phyloP scores from a whole-genome alignment of 2,113 vertebrate genomes.

The Urocolius indicus region DNA sequence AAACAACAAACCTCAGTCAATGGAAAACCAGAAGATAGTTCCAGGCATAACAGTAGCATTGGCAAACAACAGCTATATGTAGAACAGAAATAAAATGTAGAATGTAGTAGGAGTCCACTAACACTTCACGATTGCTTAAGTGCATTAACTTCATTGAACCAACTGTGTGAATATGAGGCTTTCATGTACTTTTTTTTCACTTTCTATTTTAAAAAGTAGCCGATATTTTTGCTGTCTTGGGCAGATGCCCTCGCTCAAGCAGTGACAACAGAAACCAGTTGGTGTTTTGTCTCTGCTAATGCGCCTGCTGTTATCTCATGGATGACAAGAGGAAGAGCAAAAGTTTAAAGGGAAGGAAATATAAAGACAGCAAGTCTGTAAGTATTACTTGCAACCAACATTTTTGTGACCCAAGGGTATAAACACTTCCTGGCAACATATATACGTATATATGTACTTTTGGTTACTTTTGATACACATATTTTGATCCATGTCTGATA shows the following conservation, averaged over 20 bases:
- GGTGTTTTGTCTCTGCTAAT: background rate
- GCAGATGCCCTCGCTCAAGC: background rate
- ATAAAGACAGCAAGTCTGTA: background rate
- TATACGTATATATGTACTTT: background rate
- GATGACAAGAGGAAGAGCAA: background rate
- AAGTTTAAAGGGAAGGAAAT: background rate
- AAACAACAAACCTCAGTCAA: background rate
- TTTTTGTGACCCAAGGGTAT: background rate
- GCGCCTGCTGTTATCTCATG: constrained; percentile 13
- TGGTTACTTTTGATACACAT: background rate
- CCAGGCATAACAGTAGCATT: background rate
- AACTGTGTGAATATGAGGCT: background rate
- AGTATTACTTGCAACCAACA: background rate
- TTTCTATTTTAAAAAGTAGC: background rate
- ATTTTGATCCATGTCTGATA: background rate
- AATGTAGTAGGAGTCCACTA: background rate
- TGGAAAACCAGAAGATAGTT: background rate
- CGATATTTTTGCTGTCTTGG: background rate
- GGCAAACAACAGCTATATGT: background rate
- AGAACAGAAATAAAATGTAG: background rate
- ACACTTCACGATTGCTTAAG: background rate
- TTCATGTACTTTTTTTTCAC: background rate
- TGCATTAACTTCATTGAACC: background rate
- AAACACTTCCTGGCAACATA: constrained; percentile 28
- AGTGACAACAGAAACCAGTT: background rate